phyloP scores from a whole-genome alignment of 2,888 invertebrate genomes.

The Cantharis rustica region DNA sequence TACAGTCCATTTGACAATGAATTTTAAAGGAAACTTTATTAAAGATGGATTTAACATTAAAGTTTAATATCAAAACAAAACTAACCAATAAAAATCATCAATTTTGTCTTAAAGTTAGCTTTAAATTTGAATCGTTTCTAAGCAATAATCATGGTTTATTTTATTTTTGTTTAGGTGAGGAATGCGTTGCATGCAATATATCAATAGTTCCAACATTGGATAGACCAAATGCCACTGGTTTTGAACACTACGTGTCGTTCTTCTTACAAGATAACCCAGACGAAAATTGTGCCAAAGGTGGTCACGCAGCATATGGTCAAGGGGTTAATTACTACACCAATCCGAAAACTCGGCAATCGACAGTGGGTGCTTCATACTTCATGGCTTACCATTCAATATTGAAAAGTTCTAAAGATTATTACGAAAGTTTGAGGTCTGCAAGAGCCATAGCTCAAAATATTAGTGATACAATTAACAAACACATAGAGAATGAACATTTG shows the following conservation, averaged over 20 bases:
- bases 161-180: slow-evolving; percentile 16
- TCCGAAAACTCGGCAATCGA: slow-evolving; percentile 51
- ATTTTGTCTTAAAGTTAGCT: no score
- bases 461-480: slow-evolving; percentile 72
- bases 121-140: no score
- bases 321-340: slow-evolving; percentile 68
- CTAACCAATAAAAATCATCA: no score
- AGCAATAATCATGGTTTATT: no score
- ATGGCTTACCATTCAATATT: slow-evolving; percentile 94
- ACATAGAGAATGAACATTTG: slow-evolving; percentile 49
- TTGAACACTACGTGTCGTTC: slow-evolving; percentile 76
- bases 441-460: slow-evolving; percentile 82
- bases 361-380: slow-evolving; percentile 82
- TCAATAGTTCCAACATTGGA: slow-evolving; percentile 54
- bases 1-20: no score
- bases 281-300: slow-evolving; percentile 75
- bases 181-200: slow-evolving; percentile 62
- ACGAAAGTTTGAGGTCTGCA: slow-evolving; percentile 82
- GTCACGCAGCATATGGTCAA: slow-evolving; percentile 81
- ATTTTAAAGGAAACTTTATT: no score
- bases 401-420: slow-evolving; percentile 89
- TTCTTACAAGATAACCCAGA: slow-evolving; percentile 85
- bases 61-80: no score
- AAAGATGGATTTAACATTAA: no score
- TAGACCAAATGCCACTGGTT: slow-evolving; percentile 68